Base-by-base conservation (phyloP, 2,113 vertebrate genomes). In the Anarrhichthys ocellatus region DNA sequence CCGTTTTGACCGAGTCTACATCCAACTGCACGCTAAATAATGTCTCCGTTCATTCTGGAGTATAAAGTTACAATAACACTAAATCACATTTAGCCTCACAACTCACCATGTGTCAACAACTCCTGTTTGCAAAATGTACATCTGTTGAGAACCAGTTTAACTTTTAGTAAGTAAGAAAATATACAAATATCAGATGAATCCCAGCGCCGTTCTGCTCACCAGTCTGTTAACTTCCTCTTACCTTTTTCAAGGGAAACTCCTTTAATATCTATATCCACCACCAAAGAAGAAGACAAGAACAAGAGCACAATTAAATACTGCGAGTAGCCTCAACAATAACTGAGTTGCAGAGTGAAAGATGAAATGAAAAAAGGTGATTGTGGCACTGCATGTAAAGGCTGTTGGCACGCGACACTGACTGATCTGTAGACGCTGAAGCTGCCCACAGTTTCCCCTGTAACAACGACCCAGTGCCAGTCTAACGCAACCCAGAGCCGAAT, bases 371-470 rank as follows among this genome's bases (percentile, higher is more conserved):
- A 52, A 2, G 2, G 52, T 78, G 87, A 56, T 78, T 82, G 66
- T 82, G 78, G 18, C 75, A 85, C 73, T 44, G 20, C 17, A 13
- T 80, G 56, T 85, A 36, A 88, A 73, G 32, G 64, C 50, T 68
- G 48, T 62, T 92, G 59, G 83, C 94, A 94, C 93, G 92, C 92
- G 92, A 94, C 88, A 67, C 59, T 95, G 93, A 95, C 78, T 94
- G 80, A 95, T 92, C 82, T 83, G 76, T 59, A 4, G 54, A 91
- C 40, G 10, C n/a, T 10, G 0, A 0, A 44, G 48, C 75, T 84
- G 61, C 91, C 90, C 85, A 91, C 88, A 46, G 34, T 73, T 82
- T 87, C 72, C 86, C 76, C 64, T 70, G 38, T 74, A 80, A 84
- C 87, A 91, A 93, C 89, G 76, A 56, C 67, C 81, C 56, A 73